Conservation (phyloP, 1,140 invertebrate genomes). For the Artemia franciscana region DNA sequence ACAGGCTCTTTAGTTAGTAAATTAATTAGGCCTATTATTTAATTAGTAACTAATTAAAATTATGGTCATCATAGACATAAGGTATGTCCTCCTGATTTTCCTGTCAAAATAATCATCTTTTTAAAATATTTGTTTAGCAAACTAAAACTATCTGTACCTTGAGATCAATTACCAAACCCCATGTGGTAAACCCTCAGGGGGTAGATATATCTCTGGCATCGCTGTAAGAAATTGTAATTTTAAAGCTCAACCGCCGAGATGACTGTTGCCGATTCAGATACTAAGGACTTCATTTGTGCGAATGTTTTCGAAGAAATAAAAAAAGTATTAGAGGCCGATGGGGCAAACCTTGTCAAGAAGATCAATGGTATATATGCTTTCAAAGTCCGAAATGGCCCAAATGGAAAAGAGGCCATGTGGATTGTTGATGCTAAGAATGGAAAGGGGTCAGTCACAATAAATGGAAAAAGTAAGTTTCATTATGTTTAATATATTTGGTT, state of each 20-base stretch:
- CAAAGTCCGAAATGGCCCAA: conserved; percentile 49
- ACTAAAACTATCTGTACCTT: no score
- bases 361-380: conserved; percentile 70
- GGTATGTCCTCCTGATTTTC: no score
- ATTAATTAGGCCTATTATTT: no score
- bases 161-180: no score
- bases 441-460: conserved; percentile 54
- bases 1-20: no score
- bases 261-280: conserved; percentile 15
- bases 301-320: conserved; percentile 54
- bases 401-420: conserved; percentile 57
- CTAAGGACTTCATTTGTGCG: conserved; percentile 42
- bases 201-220: no score
- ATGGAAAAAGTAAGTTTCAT: conserved; percentile 32
- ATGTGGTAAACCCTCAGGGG: no score
- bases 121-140: no score
- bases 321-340: conserved; percentile 51
- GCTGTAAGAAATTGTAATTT: not conserved
- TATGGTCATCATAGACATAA: no score
- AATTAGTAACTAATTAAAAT: no score
- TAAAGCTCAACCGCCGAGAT: conserved; percentile 9
- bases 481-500: not conserved
- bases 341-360: conserved; percentile 54
- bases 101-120: no score
- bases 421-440: conserved; percentile 70